These are phyloP conservation scores for Prionailurus viverrinus DNA, from an alignment of 2,113 vertebrate genomes.

Conservation along the genomic window DNA sequence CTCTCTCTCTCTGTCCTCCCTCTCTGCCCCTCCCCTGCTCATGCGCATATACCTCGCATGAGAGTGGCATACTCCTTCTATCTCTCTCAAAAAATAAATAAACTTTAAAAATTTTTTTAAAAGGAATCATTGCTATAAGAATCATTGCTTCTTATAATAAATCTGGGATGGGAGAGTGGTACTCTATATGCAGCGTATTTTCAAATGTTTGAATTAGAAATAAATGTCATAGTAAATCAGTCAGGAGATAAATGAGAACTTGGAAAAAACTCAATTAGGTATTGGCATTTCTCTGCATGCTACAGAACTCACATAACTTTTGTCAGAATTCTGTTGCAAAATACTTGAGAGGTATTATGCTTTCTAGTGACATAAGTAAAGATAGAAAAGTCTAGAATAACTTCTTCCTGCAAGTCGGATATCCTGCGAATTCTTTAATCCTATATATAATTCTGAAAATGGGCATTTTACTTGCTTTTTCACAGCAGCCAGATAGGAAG, in stretches of 20 bases:
- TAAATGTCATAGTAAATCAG: neutral
- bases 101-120: too few species aligned
- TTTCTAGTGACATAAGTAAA: neutral
- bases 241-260: neutral
- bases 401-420: neutral
- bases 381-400: constrained; percentile 49
- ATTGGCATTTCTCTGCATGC: neutral
- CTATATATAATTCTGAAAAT: constrained; percentile 41
- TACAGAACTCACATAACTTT: neutral
- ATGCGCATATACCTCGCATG: too few species aligned
- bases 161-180: neutral
- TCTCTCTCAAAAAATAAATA: too few species aligned
- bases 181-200: neutral
- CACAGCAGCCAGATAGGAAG: constrained; percentile 18
- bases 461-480: constrained; percentile 52
- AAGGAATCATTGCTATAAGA: too few species aligned
- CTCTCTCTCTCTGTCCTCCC: too few species aligned
- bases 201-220: neutral
- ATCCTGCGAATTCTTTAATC: neutral
- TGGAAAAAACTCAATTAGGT: neutral
- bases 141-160: neutral
- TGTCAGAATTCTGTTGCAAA: neutral
- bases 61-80: too few species aligned
- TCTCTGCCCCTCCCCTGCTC: too few species aligned
- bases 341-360: neutral